phyloP scores from a whole-genome alignment of 2,888 invertebrate species.

The Dyspetes luteomarginatus region DNA sequence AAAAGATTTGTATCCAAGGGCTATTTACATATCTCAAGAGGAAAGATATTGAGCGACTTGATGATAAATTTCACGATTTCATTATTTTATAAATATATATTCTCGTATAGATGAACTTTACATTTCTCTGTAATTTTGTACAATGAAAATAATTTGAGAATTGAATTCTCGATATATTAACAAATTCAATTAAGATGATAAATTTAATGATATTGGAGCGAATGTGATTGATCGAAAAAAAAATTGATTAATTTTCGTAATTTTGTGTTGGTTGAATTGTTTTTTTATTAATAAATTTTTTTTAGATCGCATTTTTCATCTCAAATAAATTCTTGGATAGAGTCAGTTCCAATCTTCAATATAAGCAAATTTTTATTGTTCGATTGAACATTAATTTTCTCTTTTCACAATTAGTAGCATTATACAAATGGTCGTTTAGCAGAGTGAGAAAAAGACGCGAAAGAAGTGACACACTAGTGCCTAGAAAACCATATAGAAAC shows the following conservation, averaged over 20 bases:
- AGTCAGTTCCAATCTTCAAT: too few species aligned
- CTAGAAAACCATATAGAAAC: constrained; percentile 1
- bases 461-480: constrained; percentile 12
- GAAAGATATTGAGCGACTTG: neutral
- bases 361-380: too few species aligned
- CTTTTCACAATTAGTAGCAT: neutral
- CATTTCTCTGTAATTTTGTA: constrained; percentile 1
- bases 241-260: too few species aligned
- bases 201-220: too few species aligned
- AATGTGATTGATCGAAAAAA: too few species aligned
- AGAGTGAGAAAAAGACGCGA: constrained; percentile 9
- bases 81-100: neutral
- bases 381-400: too few species aligned
- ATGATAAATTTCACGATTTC: constrained; percentile 14
- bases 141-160: neutral
- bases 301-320: too few species aligned
- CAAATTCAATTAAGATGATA: too few species aligned
- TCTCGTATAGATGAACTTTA: neutral
- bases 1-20: constrained; percentile 28
- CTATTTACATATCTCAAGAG: neutral
- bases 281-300: too few species aligned
- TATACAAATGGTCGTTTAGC: neutral
- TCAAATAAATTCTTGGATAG: too few species aligned
- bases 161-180: too few species aligned
- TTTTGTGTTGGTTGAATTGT: too few species aligned